Base-by-base conservation (phyloP, 53 echinoderm and acorn worm genomes). In the Mesocentrotus franciscanus region DNA sequence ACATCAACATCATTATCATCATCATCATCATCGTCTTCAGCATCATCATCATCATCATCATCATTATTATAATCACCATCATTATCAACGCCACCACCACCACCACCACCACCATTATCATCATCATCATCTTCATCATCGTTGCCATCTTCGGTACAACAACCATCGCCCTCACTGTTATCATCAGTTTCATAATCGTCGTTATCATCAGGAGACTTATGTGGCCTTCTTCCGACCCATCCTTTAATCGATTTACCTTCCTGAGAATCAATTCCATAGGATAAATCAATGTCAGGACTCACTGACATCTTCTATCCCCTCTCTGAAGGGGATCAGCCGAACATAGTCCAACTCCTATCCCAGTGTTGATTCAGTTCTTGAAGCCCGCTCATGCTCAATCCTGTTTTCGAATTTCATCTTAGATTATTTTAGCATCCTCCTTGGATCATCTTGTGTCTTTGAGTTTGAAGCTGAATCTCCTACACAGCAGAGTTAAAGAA, bases 371-470 rank as follows among this genome's bases (percentile, higher is more conserved):
- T 36, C 18, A 36, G 39, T 36, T 79, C 18, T 35, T 79, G 79
- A 79, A 36, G 35, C 14, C 13, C 11, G 76, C 33, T 76, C 33
- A 76, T 30, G 4, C 76, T 20, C 79, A 39, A 79, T 79, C 39
- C 79, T 79, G 79, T 79, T 79, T 79, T 79, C 79, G 79, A 39
- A 39, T 36, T 18, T 36, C 79, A 36, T 79, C 79, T 17, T 7
- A 36, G 79, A 79, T 79, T 79, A 39, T 79, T 79, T 79, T 39
- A 79, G 39, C 79, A 79, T 79, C 39, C 39, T 39, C 39, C 79
- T 79, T 18, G 79, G 79, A 79, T 79, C 79, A 79, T 39, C 39
- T 17, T 79, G 79, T 39, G 79, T 79, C 79, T 79, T 79, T 79
- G 79, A 35, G 16, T 79, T 79, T 79, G 36, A 79, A 16, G 6